Conservation (phyloP, 2,113 vertebrate genomes). For the Haliaeetus leucogaster region DNA sequence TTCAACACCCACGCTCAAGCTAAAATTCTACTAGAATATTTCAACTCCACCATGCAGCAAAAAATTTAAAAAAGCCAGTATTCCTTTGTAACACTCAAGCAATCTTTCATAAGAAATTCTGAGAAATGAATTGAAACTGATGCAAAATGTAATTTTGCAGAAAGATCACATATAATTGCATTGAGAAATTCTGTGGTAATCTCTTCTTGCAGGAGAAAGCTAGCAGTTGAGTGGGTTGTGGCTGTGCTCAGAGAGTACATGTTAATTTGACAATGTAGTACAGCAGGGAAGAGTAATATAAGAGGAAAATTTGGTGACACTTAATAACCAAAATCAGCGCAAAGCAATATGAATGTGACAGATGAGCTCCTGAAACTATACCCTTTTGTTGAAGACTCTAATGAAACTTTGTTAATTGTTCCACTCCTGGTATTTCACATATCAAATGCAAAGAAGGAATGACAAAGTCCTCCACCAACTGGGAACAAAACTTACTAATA, state of each 20-base stretch:
- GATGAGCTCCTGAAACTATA: background rate
- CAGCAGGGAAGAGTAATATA: background rate
- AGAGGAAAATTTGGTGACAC: background rate
- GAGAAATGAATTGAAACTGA: background rate
- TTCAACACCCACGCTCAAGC: background rate
- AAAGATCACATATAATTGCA: background rate
- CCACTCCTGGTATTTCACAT: background rate
- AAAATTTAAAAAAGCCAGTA: background rate
- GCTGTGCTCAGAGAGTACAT: slow-evolving; percentile 3
- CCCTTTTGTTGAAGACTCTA: background rate
- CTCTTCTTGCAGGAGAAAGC: background rate
- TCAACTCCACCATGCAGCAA: background rate
- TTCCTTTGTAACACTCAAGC: background rate
- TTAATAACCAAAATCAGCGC: background rate
- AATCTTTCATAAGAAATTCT: background rate
- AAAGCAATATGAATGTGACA: background rate
- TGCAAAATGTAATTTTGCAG: background rate
- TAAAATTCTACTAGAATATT: background rate
- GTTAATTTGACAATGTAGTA: background rate
- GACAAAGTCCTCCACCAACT: background rate
- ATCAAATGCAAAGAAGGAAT: background rate
- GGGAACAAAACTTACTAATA: background rate
- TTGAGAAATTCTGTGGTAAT: background rate
- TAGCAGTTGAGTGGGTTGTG: slow-evolving; percentile 14
- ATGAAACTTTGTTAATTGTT: background rate